A percentile compares a stretch with the other conserved stretches of the same genome.
Conservation (phyloP, 23 tunicate genomes). For the Diplosoma virens region DNA sequence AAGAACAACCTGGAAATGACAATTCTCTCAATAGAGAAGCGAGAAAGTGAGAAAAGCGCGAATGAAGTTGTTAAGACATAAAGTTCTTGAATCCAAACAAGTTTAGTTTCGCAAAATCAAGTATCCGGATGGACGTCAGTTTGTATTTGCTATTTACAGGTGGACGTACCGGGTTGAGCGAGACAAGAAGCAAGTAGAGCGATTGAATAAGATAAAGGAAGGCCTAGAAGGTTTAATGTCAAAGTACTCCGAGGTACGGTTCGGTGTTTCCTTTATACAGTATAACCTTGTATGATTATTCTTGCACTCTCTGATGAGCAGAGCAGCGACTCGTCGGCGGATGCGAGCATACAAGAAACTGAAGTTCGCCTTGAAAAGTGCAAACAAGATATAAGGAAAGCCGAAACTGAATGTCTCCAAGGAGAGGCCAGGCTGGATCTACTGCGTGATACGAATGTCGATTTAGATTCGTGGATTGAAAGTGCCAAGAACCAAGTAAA, state of each 20-base stretch:
- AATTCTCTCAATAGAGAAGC: conserved; percentile 92
- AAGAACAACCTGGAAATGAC: conserved; percentile 75
- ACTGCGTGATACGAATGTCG: conserved; percentile 47
- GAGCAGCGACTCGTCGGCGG: background rate
- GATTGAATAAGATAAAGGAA: conserved; percentile 43
- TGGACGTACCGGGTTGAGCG: conserved; percentile 61
- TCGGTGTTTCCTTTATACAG: background rate
- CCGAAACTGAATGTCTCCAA: conserved; percentile 54
- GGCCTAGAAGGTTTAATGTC: conserved; percentile 37
- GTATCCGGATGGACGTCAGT: background rate
- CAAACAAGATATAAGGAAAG: conserved; percentile 52
- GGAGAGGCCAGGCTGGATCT: conserved; percentile 55
- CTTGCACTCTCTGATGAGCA: background rate
- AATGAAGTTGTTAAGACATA: no score
- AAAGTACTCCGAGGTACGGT: conserved; percentile 55
- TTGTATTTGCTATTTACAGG: conserved; percentile 3
- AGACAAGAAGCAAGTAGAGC: conserved; percentile 63
- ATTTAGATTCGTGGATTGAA: conserved; percentile 84
- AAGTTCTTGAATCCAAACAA: background rate
- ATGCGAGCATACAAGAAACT: conserved; percentile 43
- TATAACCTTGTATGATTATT: background rate
- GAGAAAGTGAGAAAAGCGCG: conserved; percentile 84
- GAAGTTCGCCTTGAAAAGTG: conserved; percentile 72
- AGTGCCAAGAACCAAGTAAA: conserved; percentile 80
- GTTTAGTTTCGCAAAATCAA: background rate